These are phyloP conservation scores for Sarcoramphus papa DNA, from an alignment of 2,797 vertebrate genomes.

Conservation along the genomic window DNA sequence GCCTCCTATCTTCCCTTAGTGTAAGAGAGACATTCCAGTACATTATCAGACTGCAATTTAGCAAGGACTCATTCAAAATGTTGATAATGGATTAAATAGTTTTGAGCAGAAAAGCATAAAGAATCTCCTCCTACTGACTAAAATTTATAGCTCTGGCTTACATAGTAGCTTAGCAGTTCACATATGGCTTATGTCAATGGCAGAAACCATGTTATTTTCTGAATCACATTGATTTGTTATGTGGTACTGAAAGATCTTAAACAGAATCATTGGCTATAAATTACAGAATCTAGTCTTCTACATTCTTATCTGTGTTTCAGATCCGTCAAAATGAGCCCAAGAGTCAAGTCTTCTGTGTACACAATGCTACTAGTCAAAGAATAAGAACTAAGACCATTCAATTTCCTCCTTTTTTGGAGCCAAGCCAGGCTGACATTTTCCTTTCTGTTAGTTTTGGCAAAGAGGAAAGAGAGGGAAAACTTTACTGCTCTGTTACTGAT, in stretches of 20 bases:
- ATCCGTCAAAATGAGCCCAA: slow-evolving; percentile 73
- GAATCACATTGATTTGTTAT: slow-evolving; percentile 80
- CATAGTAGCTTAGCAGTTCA: slow-evolving; percentile 76
- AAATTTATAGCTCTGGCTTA: slow-evolving; percentile 74
- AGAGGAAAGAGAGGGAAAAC: slow-evolving; percentile 73
- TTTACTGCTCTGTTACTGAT: slow-evolving; percentile 81
- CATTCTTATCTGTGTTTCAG: slow-evolving; percentile 77
- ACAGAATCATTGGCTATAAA: slow-evolving; percentile 79
- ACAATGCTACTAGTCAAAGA: slow-evolving; percentile 83
- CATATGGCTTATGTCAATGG: slow-evolving; percentile 80
- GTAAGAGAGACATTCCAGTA: slow-evolving; percentile 51
- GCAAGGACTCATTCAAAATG: slow-evolving; percentile 59
- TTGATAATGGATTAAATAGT: slow-evolving; percentile 68
- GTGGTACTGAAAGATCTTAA: slow-evolving; percentile 80
- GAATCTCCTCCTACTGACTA: slow-evolving; percentile 67
- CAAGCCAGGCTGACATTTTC: slow-evolving; percentile 78
- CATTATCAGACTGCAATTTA: slow-evolving; percentile 55
- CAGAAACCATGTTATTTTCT: slow-evolving; percentile 77
- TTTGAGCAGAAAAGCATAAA: slow-evolving; percentile 48
- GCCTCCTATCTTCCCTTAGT: slow-evolving; percentile 24
- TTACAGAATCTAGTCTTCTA: slow-evolving; percentile 73
- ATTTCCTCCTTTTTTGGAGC: slow-evolving; percentile 78
- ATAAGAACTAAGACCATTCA: slow-evolving; percentile 75
- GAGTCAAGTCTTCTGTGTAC: slow-evolving; percentile 72
- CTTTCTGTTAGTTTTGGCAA: slow-evolving; percentile 83